These are phyloP conservation scores for Lasioglossum villosulum DNA, from an alignment of 2,888 invertebrate species.

Conservation along the genomic window DNA sequence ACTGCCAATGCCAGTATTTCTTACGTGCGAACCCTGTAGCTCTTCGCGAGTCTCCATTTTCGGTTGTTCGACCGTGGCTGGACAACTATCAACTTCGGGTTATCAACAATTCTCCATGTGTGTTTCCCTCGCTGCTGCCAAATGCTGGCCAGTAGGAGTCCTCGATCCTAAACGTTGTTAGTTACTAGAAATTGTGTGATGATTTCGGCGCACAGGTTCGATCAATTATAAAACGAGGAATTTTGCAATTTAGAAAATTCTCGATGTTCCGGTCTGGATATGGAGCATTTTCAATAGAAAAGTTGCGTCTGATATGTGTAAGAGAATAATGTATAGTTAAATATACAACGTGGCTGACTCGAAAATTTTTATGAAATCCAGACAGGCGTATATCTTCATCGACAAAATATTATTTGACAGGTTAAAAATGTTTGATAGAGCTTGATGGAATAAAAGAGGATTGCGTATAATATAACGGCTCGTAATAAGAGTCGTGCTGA, in stretches of 20 bases:
- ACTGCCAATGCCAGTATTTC: not conserved
- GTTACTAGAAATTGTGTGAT: too few species aligned
- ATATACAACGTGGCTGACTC: too few species aligned
- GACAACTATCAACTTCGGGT: not conserved
- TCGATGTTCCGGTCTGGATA: too few species aligned
- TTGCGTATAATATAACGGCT: conserved; percentile 45
- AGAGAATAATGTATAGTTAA: too few species aligned
- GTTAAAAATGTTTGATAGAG: not conserved
- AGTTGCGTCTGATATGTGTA: too few species aligned
- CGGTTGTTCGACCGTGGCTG: not conserved
- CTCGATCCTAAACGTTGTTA: too few species aligned
- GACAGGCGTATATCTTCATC: not conserved
- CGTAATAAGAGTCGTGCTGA: conserved; percentile 73
- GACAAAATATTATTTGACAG: not conserved
- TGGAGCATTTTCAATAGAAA: too few species aligned
- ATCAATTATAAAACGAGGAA: too few species aligned
- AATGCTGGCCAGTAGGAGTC: not conserved
- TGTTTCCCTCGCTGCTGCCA: not conserved
- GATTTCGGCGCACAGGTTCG: too few species aligned
- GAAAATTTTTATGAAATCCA: not conserved
- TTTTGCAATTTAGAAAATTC: too few species aligned
- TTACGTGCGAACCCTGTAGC: not conserved
- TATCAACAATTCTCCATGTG: not conserved
- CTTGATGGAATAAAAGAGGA: not conserved
- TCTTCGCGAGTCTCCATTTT: not conserved